Percentiles rank a stretch among this genome's conserved stretches.
phyloP scores from a whole-genome alignment of 2,113 vertebrate species.

The Dipodomys ordii region DNA sequence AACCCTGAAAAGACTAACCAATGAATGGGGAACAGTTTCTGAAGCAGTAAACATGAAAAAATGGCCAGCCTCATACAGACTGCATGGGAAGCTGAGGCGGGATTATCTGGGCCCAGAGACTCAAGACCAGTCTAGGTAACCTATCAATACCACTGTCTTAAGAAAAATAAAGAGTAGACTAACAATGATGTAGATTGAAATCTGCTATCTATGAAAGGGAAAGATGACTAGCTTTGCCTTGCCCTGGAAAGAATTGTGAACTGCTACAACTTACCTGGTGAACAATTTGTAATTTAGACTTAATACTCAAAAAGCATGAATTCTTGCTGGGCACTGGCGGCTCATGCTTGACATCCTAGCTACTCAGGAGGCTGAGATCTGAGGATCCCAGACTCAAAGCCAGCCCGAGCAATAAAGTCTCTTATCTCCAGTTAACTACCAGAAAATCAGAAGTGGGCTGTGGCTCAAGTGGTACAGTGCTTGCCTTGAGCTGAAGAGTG shows the following conservation, averaged over 20 bases:
- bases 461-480: no score
- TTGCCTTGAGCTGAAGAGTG: no score
- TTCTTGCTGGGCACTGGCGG: background rate
- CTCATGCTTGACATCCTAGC: no score
- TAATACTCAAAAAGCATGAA: conserved; percentile 55
- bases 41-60: conserved; percentile 50
- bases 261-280: background rate
- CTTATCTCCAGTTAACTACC: no score
- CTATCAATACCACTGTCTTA: background rate
- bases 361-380: no score
- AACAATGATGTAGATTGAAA: background rate
- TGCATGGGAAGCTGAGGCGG: background rate
- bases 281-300: conserved; percentile 16
- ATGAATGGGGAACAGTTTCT: background rate
- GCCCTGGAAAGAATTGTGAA: background rate
- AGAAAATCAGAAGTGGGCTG: no score
- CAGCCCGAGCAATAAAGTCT: no score
- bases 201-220: background rate
- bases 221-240: background rate
- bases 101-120: background rate
- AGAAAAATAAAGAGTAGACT: background rate
- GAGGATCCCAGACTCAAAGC: no score
- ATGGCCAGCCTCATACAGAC: background rate
- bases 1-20: conserved; percentile 60
- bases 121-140: no score